A percentile compares a stretch with the other conserved stretches of the same genome.
phyloP scores from a whole-genome alignment of 2,797 vertebrate genomes.

The Sorex maritimensis region DNA sequence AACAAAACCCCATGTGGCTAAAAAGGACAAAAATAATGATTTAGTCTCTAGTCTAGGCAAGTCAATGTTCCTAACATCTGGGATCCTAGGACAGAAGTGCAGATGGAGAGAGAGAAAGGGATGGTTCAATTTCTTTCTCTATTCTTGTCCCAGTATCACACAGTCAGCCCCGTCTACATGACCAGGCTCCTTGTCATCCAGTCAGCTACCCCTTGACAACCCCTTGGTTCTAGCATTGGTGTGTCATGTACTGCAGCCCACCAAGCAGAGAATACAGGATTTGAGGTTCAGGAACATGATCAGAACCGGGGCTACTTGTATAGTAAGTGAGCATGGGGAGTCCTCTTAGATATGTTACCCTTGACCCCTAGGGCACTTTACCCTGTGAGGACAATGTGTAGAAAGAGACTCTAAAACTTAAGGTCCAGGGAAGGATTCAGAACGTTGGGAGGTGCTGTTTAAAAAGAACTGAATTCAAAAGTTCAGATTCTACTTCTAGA shows the following conservation, averaged over 20 bases:
- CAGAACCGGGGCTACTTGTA: background rate
- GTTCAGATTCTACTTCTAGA: constrained; percentile 1
- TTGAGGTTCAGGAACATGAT: background rate
- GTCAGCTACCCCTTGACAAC: background rate
- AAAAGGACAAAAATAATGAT: constrained; percentile 2
- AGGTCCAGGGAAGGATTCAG: background rate
- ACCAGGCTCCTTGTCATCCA: background rate
- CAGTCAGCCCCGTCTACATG: background rate
- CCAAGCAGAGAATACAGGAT: background rate
- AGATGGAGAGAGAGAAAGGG: background rate
- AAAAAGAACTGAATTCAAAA: background rate
- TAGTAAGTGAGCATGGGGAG: background rate
- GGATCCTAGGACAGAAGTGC: background rate
- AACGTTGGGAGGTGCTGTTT: no score
- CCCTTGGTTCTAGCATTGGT: background rate
- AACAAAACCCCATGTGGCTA: constrained; percentile 18
- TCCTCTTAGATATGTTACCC: background rate
- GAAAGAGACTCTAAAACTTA: background rate
- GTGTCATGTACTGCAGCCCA: background rate
- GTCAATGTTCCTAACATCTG: background rate
- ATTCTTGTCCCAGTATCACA: background rate
- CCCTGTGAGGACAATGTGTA: background rate
- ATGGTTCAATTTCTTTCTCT: background rate
- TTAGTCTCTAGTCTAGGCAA: constrained; percentile 10
- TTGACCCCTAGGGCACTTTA: background rate